Conservation (phyloP, 2,113 vertebrate species). For the Lathamus discolor region DNA sequence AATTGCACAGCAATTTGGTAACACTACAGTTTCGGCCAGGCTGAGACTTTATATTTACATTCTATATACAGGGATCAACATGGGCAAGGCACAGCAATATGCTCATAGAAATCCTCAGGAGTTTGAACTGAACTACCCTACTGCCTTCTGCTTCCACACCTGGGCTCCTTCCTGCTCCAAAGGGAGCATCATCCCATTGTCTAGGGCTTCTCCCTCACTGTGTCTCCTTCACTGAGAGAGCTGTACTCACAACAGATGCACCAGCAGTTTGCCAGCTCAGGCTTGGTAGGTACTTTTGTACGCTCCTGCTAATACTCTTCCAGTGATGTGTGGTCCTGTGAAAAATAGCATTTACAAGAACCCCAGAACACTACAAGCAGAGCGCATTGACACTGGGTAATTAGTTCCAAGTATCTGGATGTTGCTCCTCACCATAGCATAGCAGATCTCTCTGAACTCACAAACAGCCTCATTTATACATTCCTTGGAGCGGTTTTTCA, state of each 20-base stretch:
- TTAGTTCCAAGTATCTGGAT: conserved; percentile 13
- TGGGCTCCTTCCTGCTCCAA: neutral
- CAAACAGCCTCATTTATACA: neutral
- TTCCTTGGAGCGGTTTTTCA: conserved; percentile 22
- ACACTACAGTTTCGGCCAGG: neutral
- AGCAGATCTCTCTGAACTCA: conserved; percentile 5
- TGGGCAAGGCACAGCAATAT: neutral
- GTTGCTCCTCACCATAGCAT: neutral
- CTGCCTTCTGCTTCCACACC: neutral
- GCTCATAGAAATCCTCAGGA: neutral
- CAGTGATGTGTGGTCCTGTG: neutral
- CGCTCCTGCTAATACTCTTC: neutral
- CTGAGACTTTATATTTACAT: neutral
- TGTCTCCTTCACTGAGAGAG: neutral
- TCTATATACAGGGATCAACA: neutral
- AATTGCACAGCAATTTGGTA: neutral
- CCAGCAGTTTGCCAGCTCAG: neutral
- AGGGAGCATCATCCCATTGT: rapidly evolving
- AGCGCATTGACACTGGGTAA: neutral
- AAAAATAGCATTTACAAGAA: neutral
- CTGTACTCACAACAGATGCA: neutral
- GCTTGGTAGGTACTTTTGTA: neutral
- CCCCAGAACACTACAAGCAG: neutral
- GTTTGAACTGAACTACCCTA: neutral
- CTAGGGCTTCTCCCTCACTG: neutral